A percentile compares a stretch with the other conserved stretches of the same genome.
phyloP scores from a whole-genome alignment of 92 coral and sea anemone species.

The Virgularia gustaviana region DNA sequence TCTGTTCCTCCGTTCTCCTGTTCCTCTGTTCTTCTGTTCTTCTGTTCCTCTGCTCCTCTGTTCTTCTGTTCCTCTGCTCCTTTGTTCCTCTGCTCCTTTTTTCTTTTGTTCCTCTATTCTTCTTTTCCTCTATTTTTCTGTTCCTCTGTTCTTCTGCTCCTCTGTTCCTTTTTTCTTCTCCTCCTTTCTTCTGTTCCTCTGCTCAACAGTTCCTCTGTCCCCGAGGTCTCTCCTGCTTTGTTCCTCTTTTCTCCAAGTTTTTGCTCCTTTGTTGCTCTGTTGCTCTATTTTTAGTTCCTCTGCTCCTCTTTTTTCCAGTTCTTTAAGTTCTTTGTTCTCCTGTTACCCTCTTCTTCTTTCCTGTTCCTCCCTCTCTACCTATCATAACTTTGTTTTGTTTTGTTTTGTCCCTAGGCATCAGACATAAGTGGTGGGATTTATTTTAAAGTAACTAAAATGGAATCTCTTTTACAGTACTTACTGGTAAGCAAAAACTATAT shows the following conservation, averaged over 20 bases:
- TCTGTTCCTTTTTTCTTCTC: not conserved
- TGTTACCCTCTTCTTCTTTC: too few relatives aligned
- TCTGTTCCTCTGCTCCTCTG: not conserved
- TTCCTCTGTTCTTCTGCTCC: not conserved
- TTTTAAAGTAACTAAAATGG: constrained; percentile 74
- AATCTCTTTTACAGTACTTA: constrained; percentile 76
- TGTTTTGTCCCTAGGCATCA: constrained; percentile 64
- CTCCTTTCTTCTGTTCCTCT: constrained; percentile 3
- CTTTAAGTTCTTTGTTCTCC: too few relatives aligned
- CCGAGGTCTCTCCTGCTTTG: not conserved
- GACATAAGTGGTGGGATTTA: constrained; percentile 95
- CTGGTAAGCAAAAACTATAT: constrained; percentile 49
- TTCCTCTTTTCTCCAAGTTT: too few relatives aligned
- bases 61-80: not conserved
- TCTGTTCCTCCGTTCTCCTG: not conserved
- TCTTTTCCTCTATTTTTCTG: not conserved
- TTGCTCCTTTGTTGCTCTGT: too few relatives aligned
- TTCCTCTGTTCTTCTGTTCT: not conserved
- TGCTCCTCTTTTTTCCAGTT: too few relatives aligned
- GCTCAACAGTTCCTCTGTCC: not conserved
- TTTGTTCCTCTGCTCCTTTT: not conserved
- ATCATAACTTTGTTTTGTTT: not conserved
- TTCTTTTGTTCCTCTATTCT: not conserved
- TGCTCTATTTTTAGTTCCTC: too few relatives aligned
- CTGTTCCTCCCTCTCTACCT: not conserved